These are phyloP conservation scores for Odontothrips loti DNA, from an alignment of 2,888 invertebrate genomes.

Conservation along the genomic window DNA sequence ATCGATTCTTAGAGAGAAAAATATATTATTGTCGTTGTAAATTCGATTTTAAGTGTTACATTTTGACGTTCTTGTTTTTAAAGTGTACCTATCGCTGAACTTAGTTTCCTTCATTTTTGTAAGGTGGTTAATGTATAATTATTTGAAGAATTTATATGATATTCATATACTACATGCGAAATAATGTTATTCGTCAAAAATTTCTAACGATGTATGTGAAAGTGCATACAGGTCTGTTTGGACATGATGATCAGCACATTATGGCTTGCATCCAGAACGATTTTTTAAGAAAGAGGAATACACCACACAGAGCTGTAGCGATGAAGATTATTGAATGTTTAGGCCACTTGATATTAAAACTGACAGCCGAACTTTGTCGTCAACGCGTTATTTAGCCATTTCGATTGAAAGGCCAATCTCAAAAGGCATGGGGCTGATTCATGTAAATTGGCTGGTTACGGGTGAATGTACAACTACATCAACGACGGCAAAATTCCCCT, in stretches of 20 bases:
- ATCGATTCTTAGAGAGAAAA: constrained; percentile 13
- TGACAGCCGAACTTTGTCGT: neutral
- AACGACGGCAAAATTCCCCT: no score
- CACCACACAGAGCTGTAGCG: no score
- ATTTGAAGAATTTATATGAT: neutral
- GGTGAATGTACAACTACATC: no score
- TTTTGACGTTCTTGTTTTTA: constrained; percentile 17
- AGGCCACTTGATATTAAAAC: neutral
- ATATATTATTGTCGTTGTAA: constrained; percentile 4
- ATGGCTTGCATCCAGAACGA: no score
- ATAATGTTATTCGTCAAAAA: no score
- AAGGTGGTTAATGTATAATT: neutral
- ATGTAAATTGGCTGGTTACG: no score
- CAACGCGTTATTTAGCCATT: constrained; percentile 2
- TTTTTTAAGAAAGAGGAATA: no score
- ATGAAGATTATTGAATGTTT: no score
- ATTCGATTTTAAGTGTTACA: constrained; percentile 18
- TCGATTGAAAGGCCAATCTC: neutral
- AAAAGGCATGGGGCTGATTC: neutral
- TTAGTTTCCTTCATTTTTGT: constrained; percentile 21
- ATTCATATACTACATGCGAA: no score
- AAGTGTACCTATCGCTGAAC: constrained; percentile 15
- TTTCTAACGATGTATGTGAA: no score
- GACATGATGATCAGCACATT: no score
- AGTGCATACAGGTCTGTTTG: no score